Evolutionary conservation across 2,888 invertebrate species (phyloP), one percentile per base, ranked within the genome.

Genomic region (Lepidocyrtinus sp.): DNA sequence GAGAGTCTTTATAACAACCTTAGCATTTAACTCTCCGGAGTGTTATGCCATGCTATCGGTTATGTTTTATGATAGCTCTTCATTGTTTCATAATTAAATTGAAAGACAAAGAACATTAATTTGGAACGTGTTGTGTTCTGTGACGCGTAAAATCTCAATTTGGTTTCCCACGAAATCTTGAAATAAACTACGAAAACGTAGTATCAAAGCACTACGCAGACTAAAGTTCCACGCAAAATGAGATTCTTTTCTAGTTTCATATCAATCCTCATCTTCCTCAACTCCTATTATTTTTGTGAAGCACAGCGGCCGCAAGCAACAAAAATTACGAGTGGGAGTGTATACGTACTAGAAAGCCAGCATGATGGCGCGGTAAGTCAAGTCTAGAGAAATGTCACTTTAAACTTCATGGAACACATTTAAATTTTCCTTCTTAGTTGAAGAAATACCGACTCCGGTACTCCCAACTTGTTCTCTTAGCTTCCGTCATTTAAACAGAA

Each of bases 341-440:
- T 75, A n/a, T 82, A 78, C 75, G 24, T 45, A n/a, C 77, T 82
- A 17, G 82, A 82, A 46, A 82, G 82, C 68, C 82, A 82, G 61
- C 82, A 82, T 68, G 82, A 82, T 22, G 82, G 82, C 22, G 75
- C 78, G 65, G 82, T 82, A 75, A 75, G 82, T 82, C 26, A 59
- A 55, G 19, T 59, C 19, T 12, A 2, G 17, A 59, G 17, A 59
- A 19, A 59, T 59, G 17, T 9, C 2, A 64, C n/a, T n/a, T n/a
- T n/a, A n/a, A n/a, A n/a, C n/a, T n/a, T n/a, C n/a, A n/a, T n/a
- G n/a, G n/a, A n/a, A n/a, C 64, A 64, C 26, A 63, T 12, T 26
- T 26, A 26, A 36, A 36, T 36, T 12, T 36, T 36, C 12, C 36
- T 36, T 36, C 36, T 36, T 5, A 5, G 36, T 36, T 36, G 12